phyloP scores from a whole-genome alignment of 1,140 invertebrate genomes.

The Conus betulinus region DNA sequence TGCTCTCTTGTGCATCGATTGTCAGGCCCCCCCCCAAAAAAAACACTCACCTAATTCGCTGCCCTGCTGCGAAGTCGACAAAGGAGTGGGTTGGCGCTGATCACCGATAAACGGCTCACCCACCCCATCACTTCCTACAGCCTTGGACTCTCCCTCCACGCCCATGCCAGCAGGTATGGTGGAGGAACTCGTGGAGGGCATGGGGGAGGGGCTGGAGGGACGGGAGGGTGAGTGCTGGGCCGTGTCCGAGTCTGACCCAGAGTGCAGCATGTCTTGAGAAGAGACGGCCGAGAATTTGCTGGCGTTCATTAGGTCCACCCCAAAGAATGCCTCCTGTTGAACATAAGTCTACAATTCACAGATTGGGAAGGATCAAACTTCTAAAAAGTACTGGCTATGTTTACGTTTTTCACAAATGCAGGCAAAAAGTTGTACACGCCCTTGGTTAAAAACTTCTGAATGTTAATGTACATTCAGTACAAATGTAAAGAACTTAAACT shows the following conservation, averaged over 20 bases:
- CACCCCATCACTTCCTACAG: background rate
- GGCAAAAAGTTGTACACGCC: no score
- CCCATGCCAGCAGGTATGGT: background rate
- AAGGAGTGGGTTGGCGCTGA: conserved; percentile 26
- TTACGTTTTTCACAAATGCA: no score
- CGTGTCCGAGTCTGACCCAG: conserved; percentile 60
- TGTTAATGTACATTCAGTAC: no score
- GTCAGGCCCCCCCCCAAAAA: background rate
- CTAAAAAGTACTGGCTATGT: no score
- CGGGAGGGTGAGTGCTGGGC: conserved; percentile 35
- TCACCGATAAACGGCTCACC: conserved; percentile 22
- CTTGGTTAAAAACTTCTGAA: no score
- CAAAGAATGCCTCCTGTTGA: conserved; percentile 76
- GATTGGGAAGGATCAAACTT: no score
- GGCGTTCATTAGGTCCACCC: conserved; percentile 83
- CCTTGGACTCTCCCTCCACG: background rate
- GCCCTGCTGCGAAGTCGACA: conserved; percentile 13
- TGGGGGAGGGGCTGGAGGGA: conserved; percentile 35
- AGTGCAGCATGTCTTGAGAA: conserved; percentile 55
- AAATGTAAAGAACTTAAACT: no score
- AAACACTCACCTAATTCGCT: conserved; percentile 21
- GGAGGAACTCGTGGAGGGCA: background rate
- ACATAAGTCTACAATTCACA: background rate
- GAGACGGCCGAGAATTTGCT: conserved; percentile 51
- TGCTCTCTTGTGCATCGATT: no score